Evolutionary conservation across 2,888 invertebrate genomes (phyloP).

Genomic region (Chirona hameri): DNA sequence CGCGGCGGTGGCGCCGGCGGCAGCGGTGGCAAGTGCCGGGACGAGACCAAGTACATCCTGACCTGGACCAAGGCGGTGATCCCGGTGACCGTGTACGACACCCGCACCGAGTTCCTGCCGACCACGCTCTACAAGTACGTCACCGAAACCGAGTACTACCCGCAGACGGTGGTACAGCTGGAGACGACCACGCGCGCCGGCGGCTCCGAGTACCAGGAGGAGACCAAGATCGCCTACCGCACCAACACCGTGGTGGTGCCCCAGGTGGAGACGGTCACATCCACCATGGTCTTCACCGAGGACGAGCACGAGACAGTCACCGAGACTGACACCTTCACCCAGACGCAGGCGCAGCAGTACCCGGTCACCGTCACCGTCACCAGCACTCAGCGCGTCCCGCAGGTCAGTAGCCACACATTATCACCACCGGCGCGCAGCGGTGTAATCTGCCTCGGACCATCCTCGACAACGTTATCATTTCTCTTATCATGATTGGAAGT

Average conservation of each 20-base stretch:
- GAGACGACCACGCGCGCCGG: not conserved
- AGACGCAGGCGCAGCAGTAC: not conserved
- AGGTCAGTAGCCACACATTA: no score
- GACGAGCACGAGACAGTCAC: not conserved
- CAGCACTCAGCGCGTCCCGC: no score
- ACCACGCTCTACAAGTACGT: not conserved
- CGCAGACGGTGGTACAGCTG: not conserved
- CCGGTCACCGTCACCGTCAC: not conserved
- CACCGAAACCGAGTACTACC: not conserved
- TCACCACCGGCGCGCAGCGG: no score
- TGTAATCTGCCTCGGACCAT: no score
- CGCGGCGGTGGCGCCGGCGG: not conserved
- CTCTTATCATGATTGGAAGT: no score
- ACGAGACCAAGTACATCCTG: not conserved
- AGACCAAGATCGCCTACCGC: slow-evolving; percentile 4
- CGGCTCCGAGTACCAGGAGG: not conserved
- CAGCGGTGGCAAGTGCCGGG: not conserved
- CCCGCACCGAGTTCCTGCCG: not conserved
- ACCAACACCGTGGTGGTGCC: not conserved
- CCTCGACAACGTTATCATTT: no score
- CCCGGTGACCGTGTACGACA: not conserved
- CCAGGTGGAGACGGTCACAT: not conserved
- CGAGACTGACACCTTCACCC: not conserved
- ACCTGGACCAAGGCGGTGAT: not conserved
- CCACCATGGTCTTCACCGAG: not conserved